Conservation (phyloP, 2,113 vertebrate genomes). For the Ptilonorhynchus violaceus region DNA sequence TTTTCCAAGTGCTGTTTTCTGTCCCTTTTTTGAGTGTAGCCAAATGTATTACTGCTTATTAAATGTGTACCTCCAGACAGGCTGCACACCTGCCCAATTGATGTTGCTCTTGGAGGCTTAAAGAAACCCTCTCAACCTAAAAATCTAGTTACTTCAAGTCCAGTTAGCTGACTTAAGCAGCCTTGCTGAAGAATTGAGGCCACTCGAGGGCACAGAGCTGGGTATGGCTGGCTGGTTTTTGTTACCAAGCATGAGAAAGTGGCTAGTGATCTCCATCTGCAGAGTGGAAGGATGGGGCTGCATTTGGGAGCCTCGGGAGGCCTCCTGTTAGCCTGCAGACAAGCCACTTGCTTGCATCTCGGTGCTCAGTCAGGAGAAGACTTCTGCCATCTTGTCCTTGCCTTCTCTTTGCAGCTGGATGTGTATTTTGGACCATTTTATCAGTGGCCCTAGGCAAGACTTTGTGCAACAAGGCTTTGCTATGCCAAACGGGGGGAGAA, state of each 20-base stretch:
- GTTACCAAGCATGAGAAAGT: fast-evolving
- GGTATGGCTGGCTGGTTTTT: background rate
- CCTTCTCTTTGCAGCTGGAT: background rate
- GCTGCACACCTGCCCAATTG: background rate
- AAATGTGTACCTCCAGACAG: background rate
- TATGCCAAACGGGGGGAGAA: background rate
- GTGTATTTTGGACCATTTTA: background rate
- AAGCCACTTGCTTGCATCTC: background rate
- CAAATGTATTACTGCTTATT: background rate
- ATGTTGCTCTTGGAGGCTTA: background rate
- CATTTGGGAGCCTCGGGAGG: fast-evolving
- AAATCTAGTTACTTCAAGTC: background rate
- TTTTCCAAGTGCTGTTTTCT: background rate
- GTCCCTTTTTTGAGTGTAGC: background rate
- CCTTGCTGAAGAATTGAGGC: background rate
- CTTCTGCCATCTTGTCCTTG: background rate
- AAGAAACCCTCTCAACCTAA: background rate
- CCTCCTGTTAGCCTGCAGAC: background rate
- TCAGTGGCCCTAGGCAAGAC: background rate
- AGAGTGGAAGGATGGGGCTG: background rate
- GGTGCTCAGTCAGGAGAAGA: background rate
- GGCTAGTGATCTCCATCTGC: background rate
- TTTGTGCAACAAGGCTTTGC: fast-evolving
- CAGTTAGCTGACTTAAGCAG: background rate
- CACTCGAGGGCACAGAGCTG: background rate